Evolutionary conservation across 2,113 vertebrate genomes (phyloP).

Genomic region (Brachionichthys hirsutus): DNA sequence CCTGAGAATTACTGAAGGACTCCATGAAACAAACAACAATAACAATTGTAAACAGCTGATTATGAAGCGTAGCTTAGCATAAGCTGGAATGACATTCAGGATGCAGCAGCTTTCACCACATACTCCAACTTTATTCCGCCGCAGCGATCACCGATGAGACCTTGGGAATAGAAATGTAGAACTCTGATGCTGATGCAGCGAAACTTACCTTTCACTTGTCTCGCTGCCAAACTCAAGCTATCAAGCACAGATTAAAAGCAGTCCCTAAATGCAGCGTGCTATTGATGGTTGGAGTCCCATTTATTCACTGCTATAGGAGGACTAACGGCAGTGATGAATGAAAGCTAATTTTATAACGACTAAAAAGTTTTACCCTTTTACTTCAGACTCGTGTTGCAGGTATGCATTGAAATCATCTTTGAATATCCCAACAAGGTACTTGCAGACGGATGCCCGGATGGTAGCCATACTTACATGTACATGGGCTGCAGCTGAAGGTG

Average conservation of each 20-base stretch:
- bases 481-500: slow-evolving; percentile 98
- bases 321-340: no score
- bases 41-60: not conserved
- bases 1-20: slow-evolving; percentile 12
- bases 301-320: no score
- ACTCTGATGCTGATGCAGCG: slow-evolving; percentile 26
- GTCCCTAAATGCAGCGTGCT: slow-evolving; percentile 15
- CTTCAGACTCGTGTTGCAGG: not conserved
- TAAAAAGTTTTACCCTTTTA: not conserved
- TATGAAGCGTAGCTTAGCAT: slow-evolving; percentile 12
- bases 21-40: slow-evolving; percentile 2
- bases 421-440: not conserved
- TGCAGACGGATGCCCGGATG: not conserved
- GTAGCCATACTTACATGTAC: slow-evolving; percentile 92
- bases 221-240: slow-evolving; percentile 15
- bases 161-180: slow-evolving; percentile 12
- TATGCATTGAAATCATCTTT: not conserved
- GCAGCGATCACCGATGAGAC: slow-evolving; percentile 31
- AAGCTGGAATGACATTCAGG: slow-evolving; percentile 1
- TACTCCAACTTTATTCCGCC: slow-evolving; percentile 19
- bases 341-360: no score
- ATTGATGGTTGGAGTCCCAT: no score
- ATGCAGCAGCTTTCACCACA: slow-evolving; percentile 5
- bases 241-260: slow-evolving; percentile 10
- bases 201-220: slow-evolving; percentile 13